These are phyloP conservation scores for Seriola quinqueradiata DNA, from an alignment of 2,113 vertebrate genomes.

Conservation along the genomic window DNA sequence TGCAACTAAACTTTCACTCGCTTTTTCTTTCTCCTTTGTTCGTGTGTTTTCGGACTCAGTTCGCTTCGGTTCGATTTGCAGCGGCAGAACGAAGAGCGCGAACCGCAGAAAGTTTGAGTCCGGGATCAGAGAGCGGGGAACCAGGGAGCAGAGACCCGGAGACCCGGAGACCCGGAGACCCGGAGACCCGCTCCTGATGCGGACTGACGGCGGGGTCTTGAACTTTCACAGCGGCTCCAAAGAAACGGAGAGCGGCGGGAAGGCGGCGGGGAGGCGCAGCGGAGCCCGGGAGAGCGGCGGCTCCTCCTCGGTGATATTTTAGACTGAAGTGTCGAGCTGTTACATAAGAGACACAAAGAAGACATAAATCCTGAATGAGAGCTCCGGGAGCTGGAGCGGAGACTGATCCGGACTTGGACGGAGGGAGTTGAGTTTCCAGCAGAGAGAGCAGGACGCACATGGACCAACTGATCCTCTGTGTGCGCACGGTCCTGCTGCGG, in stretches of 20 bases:
- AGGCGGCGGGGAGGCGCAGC: background rate
- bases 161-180: background rate
- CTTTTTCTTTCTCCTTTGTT: slow-evolving; percentile 33
- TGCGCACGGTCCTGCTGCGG: background rate
- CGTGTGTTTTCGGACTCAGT: background rate
- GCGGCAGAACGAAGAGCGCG: background rate
- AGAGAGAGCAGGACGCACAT: slow-evolving; percentile 38
- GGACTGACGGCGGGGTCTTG: background rate
- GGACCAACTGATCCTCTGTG: slow-evolving; percentile 9
- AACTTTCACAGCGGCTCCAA: slow-evolving; percentile 9
- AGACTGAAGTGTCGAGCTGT: slow-evolving; percentile 2
- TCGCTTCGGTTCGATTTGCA: background rate
- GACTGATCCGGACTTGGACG: slow-evolving; percentile 7
- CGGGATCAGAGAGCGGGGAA: background rate
- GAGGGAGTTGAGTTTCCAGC: background rate
- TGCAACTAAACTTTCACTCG: slow-evolving; percentile 35
- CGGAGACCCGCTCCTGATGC: background rate
- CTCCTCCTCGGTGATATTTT: too few species aligned
- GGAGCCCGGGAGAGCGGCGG: background rate
- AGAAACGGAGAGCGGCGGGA: background rate
- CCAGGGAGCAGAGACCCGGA: background rate
- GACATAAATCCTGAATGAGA: slow-evolving; percentile 21
- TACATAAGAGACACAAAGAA: slow-evolving; percentile 20
- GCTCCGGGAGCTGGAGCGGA: background rate
- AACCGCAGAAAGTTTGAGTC: slow-evolving; percentile 24